Base-by-base conservation (phyloP, 2,888 invertebrate genomes). In the Tinea pellionella region DNA sequence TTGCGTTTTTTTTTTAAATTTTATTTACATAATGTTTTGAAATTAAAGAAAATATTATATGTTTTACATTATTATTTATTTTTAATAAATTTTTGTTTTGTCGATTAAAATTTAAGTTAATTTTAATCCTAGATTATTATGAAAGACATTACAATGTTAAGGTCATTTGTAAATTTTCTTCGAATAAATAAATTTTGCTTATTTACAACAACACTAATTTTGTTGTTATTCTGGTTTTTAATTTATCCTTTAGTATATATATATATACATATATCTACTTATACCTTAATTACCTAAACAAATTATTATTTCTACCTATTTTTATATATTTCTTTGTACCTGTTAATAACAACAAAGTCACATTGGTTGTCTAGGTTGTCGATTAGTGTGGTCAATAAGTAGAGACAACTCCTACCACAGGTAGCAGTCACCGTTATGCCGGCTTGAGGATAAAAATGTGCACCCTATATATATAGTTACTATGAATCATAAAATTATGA, bases 151-250 rank as follows among this genome's bases (percentile, higher is more conserved):
- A 53, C 32, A 16, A 32, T 29, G 32, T 32, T 57, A 15, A 79
- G 79, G 43, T 16, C 53, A 80, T 75, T 75, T 84, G 79, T 81
- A 80, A 77, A 72, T 71, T 70, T 78, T 80, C 77, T 77, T 76
- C 74, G 67, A 69, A 69, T 67, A 84, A 59, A 84, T 83, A 85
- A 82, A 84, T 76, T n/a, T 80, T 82, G 82, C 80, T 81, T 78
- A 72, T 81, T 78, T 74, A 81, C 79, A 80, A 76, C 47, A 69
- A 61, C 63, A 51, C 13, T 51, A 6, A 19, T 55, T n/a, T 19
- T 19, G 12, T 16, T 30, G 30, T 30, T 30, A 30, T 30, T 30
- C 9, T 30, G 30, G 9, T 30, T 7, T 7, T 30, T n/a, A n/a
- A n/a, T n/a, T n/a, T n/a, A n/a, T n/a, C n/a, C n/a, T n/a, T n/a